Conservation (phyloP, 2,113 vertebrate genomes). For the Chlorodrepanis virens region DNA sequence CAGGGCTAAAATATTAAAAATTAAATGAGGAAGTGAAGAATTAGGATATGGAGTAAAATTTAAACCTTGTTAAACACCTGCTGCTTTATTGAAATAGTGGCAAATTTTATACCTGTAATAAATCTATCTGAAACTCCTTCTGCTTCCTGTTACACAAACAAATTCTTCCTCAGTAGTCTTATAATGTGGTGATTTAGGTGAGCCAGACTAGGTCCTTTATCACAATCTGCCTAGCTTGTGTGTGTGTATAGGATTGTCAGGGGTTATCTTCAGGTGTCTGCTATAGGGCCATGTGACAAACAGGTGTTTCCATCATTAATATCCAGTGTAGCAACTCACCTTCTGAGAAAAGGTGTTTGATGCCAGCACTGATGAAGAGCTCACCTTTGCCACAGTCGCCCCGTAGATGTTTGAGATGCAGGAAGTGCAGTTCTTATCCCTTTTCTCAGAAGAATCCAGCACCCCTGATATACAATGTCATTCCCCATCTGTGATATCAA, state of each 20-base stretch:
- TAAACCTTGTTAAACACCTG: not conserved
- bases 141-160: not conserved
- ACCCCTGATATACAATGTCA: not conserved
- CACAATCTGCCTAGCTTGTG: not conserved
- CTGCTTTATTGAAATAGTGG: not conserved
- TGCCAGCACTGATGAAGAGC: not conserved
- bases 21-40: not conserved
- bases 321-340: not conserved
- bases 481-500: not conserved
- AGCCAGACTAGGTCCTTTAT: not conserved
- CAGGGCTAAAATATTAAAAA: not conserved
- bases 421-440: not conserved
- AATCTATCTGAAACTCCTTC: not conserved
- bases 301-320: not conserved
- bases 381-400: not conserved
- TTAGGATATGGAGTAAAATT: not conserved
- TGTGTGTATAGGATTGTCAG: not conserved
- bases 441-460: not conserved
- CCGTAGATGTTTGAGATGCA: rapidly evolving
- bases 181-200: not conserved
- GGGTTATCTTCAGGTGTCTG: not conserved
- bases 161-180: not conserved
- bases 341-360: not conserved
- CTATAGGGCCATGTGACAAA: not conserved
- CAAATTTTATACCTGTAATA: not conserved